Conservation (phyloP, 2,888 invertebrate genomes). For the Didymodactylos carnosus region DNA sequence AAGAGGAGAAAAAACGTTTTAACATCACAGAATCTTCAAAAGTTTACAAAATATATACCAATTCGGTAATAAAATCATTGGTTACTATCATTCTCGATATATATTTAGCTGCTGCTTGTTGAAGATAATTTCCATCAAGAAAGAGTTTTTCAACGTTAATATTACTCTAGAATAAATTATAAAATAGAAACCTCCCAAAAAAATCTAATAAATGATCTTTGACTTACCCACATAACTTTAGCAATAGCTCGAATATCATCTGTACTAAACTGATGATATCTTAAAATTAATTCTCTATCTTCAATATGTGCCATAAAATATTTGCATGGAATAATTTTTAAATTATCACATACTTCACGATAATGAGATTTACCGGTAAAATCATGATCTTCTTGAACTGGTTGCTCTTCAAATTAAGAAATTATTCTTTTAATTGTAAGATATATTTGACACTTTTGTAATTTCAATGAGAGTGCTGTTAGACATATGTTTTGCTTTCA, state of each 20-base stretch:
- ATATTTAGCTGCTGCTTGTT: conserved; percentile 21
- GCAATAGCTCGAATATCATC: conserved; percentile 25
- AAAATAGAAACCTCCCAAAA: neutral
- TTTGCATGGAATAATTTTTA: conserved; percentile 26
- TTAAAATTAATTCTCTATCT: conserved; percentile 25
- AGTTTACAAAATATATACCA: conserved; percentile 19
- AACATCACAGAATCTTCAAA: neutral
- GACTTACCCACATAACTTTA: conserved; percentile 23
- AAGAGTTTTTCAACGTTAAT: conserved; percentile 24
- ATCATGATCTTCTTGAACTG: neutral
- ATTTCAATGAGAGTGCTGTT: too few relatives aligned
- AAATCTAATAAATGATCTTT: neutral
- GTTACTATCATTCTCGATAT: conserved; percentile 25
- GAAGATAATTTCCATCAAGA: conserved; percentile 27
- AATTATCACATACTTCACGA: conserved; percentile 22
- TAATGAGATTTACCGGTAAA: neutral
- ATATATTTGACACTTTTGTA: too few relatives aligned
- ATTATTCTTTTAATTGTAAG: too few relatives aligned
- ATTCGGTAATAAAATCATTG: conserved; percentile 26
- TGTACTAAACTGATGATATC: conserved; percentile 24
- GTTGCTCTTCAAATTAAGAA: too few relatives aligned
- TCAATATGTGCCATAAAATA: conserved; percentile 27
- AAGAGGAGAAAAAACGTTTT: neutral
- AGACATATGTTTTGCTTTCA: too few relatives aligned
- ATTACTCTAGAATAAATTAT: conserved; percentile 21